These are phyloP conservation scores for Eurypyga helias DNA, from an alignment of 2,113 vertebrate genomes.

Conservation along the genomic window DNA sequence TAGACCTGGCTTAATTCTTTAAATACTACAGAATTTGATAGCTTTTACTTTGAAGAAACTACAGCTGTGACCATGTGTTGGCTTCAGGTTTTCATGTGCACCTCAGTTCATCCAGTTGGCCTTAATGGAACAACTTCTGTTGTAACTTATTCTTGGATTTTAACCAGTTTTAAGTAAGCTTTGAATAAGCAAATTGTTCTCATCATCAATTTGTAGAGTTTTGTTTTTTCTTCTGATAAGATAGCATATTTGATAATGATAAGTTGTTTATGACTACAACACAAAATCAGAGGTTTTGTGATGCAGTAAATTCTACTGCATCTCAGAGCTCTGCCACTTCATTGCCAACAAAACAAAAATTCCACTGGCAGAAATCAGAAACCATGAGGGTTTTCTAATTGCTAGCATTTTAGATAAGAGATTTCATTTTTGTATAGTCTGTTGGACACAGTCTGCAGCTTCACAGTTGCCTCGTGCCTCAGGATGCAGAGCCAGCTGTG, in stretches of 20 bases:
- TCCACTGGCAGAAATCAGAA: too few species aligned
- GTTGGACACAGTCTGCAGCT: not conserved
- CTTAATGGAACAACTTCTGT: not conserved
- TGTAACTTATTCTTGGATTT: not conserved
- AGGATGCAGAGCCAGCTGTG: not conserved
- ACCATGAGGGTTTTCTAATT: not conserved
- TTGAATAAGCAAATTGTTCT: not conserved
- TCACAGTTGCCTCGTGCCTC: not conserved
- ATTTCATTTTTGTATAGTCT: not conserved
- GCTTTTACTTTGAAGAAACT: not conserved
- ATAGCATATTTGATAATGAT: not conserved
- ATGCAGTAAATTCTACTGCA: not conserved
- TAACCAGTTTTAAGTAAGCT: not conserved
- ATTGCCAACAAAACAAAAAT: not conserved
- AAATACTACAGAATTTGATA: not conserved
- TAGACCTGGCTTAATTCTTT: not conserved
- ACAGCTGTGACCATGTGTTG: not conserved
- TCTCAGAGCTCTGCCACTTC: not conserved
- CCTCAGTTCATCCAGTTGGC: not conserved
- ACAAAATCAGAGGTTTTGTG: fast-evolving
- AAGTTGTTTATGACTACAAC: not conserved
- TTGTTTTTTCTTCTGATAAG: not conserved
- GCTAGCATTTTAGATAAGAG: not conserved
- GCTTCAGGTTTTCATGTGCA: not conserved
- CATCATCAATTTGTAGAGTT: not conserved